These are phyloP conservation scores for Eupeodes luniger DNA, from an alignment of 2,888 invertebrate species.

Conservation along the genomic window DNA sequence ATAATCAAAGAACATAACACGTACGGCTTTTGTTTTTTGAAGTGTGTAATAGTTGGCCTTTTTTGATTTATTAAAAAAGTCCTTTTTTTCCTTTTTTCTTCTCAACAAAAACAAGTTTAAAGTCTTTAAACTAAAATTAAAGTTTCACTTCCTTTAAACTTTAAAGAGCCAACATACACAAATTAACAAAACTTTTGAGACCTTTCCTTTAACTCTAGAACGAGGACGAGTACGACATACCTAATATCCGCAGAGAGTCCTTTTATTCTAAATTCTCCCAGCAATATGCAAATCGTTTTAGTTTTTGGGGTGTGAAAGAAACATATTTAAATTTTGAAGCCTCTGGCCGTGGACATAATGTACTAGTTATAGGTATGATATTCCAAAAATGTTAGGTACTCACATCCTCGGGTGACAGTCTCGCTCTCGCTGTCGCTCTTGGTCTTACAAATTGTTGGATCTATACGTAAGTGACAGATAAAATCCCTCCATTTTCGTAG, in stretches of 20 bases:
- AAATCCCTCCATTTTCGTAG: neutral
- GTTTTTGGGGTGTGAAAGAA: slow-evolving; percentile 17
- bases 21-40: neutral
- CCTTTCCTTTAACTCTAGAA: neutral
- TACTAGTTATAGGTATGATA: neutral
- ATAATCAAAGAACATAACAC: neutral
- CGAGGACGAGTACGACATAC: too few species aligned
- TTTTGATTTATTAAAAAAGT: neutral
- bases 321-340: slow-evolving; percentile 18
- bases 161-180: too few species aligned
- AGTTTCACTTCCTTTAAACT: too few species aligned
- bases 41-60: neutral
- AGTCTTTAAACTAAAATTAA: neutral
- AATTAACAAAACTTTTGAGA: neutral
- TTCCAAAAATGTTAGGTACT: slow-evolving; percentile 4
- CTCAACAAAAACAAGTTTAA: neutral
- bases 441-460: neutral
- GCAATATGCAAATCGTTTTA: slow-evolving; percentile 16
- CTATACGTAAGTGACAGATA: neutral
- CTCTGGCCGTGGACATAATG: slow-evolving; percentile 10
- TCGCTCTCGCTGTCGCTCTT: neutral
- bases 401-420: slow-evolving; percentile 22
- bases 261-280: neutral
- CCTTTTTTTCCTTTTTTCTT: neutral
- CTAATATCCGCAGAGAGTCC: neutral